Percentiles rank a stretch among this genome's conserved stretches.
Evolutionary conservation across 1,140 invertebrate genomes (phyloP).

Genomic region (Neotoxoptera formosana): DNA sequence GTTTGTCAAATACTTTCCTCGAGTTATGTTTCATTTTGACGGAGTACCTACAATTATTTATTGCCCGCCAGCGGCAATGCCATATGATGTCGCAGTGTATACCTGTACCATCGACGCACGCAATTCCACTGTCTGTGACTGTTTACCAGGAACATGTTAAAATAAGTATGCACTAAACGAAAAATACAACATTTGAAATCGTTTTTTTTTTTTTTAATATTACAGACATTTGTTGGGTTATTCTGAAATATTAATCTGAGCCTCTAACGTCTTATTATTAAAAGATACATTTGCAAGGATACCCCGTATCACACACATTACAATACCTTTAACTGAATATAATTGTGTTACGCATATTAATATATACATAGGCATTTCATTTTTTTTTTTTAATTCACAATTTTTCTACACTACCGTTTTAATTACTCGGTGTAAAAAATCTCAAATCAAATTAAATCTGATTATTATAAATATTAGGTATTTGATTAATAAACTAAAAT

Average conservation of each 20-base stretch:
- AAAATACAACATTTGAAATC: not conserved
- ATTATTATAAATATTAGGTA: not conserved
- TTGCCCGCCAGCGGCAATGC: not conserved
- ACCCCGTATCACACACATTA: not conserved
- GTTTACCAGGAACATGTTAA: not conserved
- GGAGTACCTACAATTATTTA: no score
- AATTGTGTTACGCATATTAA: not conserved
- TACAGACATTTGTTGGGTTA: not conserved
- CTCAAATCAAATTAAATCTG: not conserved
- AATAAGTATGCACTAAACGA: not conserved
- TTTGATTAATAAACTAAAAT: not conserved
- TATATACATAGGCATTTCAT: not conserved
- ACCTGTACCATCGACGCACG: no score
- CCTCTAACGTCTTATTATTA: not conserved
- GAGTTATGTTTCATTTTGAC: not conserved
- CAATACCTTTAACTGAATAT: not conserved
- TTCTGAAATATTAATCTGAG: not conserved
- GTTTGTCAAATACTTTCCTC: not conserved
- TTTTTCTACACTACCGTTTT: no score
- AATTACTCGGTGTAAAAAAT: not conserved
- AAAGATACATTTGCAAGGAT: not conserved
- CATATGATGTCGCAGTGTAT: not conserved
- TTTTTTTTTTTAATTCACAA: not conserved
- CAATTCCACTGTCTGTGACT: not conserved
- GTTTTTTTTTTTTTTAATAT: not conserved